Evolutionary conservation across 37 sponge, comb jelly and placozoan species (phyloP), one percentile per base, ranked within the genome.

Genomic region (Chondrilla cf. caribensis): DNA sequence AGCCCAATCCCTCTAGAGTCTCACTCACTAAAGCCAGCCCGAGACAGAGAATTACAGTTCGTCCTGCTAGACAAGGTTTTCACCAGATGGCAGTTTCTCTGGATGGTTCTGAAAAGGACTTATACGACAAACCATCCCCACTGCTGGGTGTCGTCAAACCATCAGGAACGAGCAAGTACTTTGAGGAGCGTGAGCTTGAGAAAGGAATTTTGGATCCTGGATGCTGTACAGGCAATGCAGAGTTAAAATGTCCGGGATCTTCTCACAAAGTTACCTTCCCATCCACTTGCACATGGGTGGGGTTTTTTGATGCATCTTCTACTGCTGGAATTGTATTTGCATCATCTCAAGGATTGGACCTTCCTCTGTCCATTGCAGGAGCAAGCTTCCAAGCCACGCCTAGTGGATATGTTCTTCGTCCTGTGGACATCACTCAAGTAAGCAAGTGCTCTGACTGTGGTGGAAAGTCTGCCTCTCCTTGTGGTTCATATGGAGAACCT

Each of bases 321-420:
- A 58, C 80, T 33, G 6, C 80, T 32, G 80, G 80, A 9, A 79
- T 79, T 37, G 60, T 58, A 6, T 79, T 79, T 58, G 21, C 80
- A 21, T 39, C 58, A 21, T 8, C 21, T 2, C 22, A 58, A 37
- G 60, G 33, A 32, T 26, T 79, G 32, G 58, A 21, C 5, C 60
- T 79, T 29, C 80, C 80, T 32, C 36, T 57, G 18, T 79, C 80
- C 1, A 58, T 79, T 31, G 29, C 22, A 37, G 80, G 80, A 55
- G 33, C 59, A 3, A n/a, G 21, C 11, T 35, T 79, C 21, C 21
- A 57, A 19, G 2, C 14, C 32, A 38, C 78, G 38, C 22, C 43
- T 40, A 42, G 22, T 39, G 64, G 64, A 29, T 29, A 62, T 15
- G 22, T 15, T 19, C 51, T 11, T 47, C 28, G 6, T 7, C 64